These are phyloP conservation scores for Onychomys leucogaster DNA, from an alignment of 2,797 vertebrate genomes.

Conservation along the genomic window DNA sequence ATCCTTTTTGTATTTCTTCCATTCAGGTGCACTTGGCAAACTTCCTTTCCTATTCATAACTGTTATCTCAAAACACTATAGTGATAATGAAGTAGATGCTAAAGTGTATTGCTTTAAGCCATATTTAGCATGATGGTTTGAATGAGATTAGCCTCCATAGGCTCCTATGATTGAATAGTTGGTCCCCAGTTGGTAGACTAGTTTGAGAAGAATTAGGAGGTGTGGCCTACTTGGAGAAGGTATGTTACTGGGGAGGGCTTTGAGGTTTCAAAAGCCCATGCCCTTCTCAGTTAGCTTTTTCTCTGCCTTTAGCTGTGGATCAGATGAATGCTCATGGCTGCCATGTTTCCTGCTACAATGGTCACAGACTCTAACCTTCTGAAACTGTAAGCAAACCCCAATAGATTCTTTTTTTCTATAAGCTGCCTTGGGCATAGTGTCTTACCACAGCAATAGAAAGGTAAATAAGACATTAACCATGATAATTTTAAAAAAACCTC, in stretches of 20 bases:
- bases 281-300: no score
- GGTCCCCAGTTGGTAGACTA: neutral
- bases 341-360: neutral
- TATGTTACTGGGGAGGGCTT: neutral
- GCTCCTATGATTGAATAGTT: neutral
- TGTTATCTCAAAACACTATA: constrained; percentile 56
- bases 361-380: neutral
- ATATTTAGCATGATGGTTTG: neutral
- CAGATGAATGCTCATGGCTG: neutral
- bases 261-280: neutral
- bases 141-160: neutral
- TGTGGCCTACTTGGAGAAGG: neutral
- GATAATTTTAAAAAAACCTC: neutral
- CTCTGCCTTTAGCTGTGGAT: neutral
- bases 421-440: neutral
- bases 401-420: neutral
- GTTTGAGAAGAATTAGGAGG: neutral
- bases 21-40: neutral
- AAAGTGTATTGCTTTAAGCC: constrained; percentile 28
- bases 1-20: constrained; percentile 46
- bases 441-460: neutral
- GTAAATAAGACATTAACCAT: constrained; percentile 29
- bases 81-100: constrained; percentile 22
- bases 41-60: constrained; percentile 26
- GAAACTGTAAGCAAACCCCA: neutral